Conservation (phyloP, 2,113 vertebrate species). For the Chaetodon trifascialis region DNA sequence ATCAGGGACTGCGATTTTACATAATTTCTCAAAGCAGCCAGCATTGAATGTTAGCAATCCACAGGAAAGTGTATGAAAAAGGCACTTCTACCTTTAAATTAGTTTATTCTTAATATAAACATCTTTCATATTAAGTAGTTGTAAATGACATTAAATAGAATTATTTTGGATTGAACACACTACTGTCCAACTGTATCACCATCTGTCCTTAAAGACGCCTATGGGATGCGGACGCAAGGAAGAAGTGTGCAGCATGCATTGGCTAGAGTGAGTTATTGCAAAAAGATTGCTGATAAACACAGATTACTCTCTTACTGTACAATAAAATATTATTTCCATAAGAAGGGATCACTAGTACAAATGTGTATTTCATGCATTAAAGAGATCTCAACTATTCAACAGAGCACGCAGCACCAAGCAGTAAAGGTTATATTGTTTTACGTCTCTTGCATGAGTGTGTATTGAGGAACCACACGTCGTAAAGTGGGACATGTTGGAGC, state of each 20-base stretch:
- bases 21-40: slow-evolving; percentile 11
- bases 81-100: not conserved
- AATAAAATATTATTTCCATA: not conserved
- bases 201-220: slow-evolving; percentile 32
- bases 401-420: slow-evolving; percentile 1
- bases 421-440: not conserved
- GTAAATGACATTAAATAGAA: not conserved
- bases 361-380: not conserved
- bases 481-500: slow-evolving; percentile 5
- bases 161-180: slow-evolving; percentile 27
- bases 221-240: not conserved
- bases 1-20: slow-evolving; percentile 23
- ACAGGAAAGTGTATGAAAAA: slow-evolving; percentile 18
- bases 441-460: slow-evolving; percentile 7
- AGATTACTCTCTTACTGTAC: not conserved
- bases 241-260: not conserved
- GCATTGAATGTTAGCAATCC: slow-evolving; percentile 11
- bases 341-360: not conserved
- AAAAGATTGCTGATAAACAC: slow-evolving; percentile 7
- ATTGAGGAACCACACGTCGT: not conserved
- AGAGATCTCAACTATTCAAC: slow-evolving; percentile 13
- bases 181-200: not conserved
- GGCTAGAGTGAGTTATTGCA: not conserved
- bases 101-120: slow-evolving; percentile 5
- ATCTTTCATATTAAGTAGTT: slow-evolving; percentile 7